Evolutionary conservation across 92 coral and sea anemone species (phyloP), one percentile per base, ranked within the genome.

Genomic region (Desmophyllum pertusum): DNA sequence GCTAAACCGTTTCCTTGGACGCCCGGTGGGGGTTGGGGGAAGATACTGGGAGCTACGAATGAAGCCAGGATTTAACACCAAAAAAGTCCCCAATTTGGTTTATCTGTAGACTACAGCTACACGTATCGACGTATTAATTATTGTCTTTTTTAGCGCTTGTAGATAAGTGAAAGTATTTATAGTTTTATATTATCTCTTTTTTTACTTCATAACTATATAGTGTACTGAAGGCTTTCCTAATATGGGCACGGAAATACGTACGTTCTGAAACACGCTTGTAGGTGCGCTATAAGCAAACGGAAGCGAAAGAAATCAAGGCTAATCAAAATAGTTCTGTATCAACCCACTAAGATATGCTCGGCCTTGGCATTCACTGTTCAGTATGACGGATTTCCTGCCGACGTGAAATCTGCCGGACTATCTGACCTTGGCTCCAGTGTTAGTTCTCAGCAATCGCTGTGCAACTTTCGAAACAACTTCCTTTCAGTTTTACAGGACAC

Each of bases 231-330:
- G 36, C 25, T 40, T 40, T 70, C 75, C 75, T 70, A 10, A 70
- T 37, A 39, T 40, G 51, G 50, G 39, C 3, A 70, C 3, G 31
- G 17, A 4, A 33, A 8, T 21, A 15, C 6, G 51, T 39, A 15
- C 7, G 43, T 1, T 40, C 75, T 70, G 75, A 70, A 40, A 70
- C 75, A 45, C 39, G 39, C 46, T 67, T 67, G 73, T 67, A 67
- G 73, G 7, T 2, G 18, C 21, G 25, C n/a, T 67, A 13, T 48
- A 41, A 35, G 38, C 43, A 64, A 67, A 67, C 45, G 18, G 73
- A 67, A 67, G 11, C 6, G 43, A 36, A 31, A 36, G n/a, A 13
- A 17, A 66, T 4, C 31, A 15, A 45, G 51, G 8, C 10, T 45
- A 45, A 45, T 45, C 11, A 45, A 45, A 45, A 45, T 15, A 10